Evolutionary conservation across 2,888 invertebrate species (phyloP).

Genomic region (Scelioninae gen. 2): DNA sequence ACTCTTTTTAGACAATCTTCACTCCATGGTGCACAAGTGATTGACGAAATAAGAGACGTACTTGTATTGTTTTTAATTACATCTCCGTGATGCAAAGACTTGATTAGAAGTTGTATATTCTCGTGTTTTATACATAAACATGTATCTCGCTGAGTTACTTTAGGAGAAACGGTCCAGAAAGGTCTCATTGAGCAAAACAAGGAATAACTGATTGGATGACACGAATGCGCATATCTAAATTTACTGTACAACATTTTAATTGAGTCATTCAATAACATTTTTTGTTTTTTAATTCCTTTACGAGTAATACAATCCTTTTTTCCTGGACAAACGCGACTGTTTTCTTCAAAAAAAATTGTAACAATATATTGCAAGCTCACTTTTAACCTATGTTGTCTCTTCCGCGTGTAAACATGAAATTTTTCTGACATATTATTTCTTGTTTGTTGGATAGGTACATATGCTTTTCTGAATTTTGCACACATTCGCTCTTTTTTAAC

Average conservation of each 20-base stretch:
- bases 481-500: conserved; percentile 11
- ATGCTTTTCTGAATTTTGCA: not conserved
- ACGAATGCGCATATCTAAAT: conserved; percentile 6
- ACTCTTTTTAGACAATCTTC: conserved; percentile 27
- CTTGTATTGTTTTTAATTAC: too few species aligned
- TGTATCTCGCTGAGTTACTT: conserved; percentile 3
- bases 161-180: conserved; percentile 30
- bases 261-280: conserved; percentile 34
- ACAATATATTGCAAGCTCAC: not conserved
- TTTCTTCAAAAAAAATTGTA: conserved; percentile 29
- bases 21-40: conserved; percentile 12
- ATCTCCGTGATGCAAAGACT: too few species aligned
- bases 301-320: conserved; percentile 12
- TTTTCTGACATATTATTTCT: conserved; percentile 4
- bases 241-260: conserved; percentile 21
- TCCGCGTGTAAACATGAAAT: conserved; percentile 7
- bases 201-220: conserved; percentile 9
- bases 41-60: conserved; percentile 7
- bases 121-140: not conserved
- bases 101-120: too few species aligned
- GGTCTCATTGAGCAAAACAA: conserved; percentile 17
- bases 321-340: conserved; percentile 31
- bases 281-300: conserved; percentile 34
- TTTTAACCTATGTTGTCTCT: not conserved
- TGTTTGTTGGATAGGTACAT: not conserved